Evolutionary conservation across 2,888 invertebrate genomes (phyloP).

Genomic region (Bombylius major): DNA sequence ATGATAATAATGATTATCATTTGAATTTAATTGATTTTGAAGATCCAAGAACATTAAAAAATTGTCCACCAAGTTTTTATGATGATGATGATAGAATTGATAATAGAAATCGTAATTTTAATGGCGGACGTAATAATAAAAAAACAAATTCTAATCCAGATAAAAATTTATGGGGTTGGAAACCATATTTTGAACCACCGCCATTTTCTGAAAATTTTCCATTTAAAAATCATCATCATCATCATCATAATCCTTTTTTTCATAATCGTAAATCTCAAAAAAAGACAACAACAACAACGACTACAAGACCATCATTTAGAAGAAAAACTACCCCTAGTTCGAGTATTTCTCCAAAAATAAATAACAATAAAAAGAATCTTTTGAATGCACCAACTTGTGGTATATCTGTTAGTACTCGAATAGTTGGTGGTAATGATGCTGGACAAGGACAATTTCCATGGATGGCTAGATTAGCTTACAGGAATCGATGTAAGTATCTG

Average conservation of each 20-base stretch:
- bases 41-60: slow-evolving; percentile 26
- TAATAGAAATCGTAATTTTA: neutral
- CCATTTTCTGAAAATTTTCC: neutral
- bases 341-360: neutral
- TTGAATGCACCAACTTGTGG: slow-evolving; percentile 26
- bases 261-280: neutral
- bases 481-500: slow-evolving; percentile 30
- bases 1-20: slow-evolving; percentile 9
- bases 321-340: neutral
- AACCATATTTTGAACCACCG: neutral
- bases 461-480: slow-evolving; percentile 40
- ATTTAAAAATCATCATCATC: neutral
- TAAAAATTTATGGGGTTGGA: slow-evolving; percentile 1
- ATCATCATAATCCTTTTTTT: neutral
- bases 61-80: slow-evolving; percentile 27
- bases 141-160: neutral
- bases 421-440: slow-evolving; percentile 39
- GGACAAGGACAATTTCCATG: slow-evolving; percentile 45
- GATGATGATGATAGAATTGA: slow-evolving; percentile 18
- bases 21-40: slow-evolving; percentile 25
- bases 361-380: neutral
- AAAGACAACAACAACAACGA: neutral
- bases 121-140: neutral
- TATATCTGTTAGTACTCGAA: slow-evolving; percentile 27
- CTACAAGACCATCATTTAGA: neutral